These are phyloP conservation scores for Oenanthe oenanthe DNA, from an alignment of 2,113 vertebrate species.

Conservation along the genomic window DNA sequence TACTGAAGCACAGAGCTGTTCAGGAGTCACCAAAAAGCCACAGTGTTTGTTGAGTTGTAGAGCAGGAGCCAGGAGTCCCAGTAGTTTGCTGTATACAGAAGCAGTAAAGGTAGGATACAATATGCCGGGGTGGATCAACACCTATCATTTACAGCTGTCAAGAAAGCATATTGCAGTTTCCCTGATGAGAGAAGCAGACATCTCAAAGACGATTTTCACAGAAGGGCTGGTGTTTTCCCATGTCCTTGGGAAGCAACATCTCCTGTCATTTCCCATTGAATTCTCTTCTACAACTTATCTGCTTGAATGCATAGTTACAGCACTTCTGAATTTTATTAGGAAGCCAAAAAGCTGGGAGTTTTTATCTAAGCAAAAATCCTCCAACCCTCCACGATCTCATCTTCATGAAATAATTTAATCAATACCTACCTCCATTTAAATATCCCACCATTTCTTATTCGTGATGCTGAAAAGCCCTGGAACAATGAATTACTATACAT, in stretches of 20 bases:
- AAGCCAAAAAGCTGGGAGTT: background rate
- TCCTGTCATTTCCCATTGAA: background rate
- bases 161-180: background rate
- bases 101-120: background rate
- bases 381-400: background rate
- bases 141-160: background rate
- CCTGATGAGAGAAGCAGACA: background rate
- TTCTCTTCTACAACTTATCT: background rate
- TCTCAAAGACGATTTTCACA: background rate
- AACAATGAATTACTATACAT: background rate
- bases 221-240: background rate
- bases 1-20: background rate
- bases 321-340: background rate
- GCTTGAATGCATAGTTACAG: background rate
- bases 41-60: background rate
- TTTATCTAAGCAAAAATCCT: background rate
- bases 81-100: background rate
- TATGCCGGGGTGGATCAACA: background rate
- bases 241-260: background rate
- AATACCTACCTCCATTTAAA: background rate
- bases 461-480: background rate
- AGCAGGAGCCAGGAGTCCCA: background rate
- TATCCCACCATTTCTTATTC: background rate
- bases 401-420: background rate
- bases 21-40: background rate